Conservation (phyloP, 2,888 invertebrate genomes). For the Chalcis sispes region DNA sequence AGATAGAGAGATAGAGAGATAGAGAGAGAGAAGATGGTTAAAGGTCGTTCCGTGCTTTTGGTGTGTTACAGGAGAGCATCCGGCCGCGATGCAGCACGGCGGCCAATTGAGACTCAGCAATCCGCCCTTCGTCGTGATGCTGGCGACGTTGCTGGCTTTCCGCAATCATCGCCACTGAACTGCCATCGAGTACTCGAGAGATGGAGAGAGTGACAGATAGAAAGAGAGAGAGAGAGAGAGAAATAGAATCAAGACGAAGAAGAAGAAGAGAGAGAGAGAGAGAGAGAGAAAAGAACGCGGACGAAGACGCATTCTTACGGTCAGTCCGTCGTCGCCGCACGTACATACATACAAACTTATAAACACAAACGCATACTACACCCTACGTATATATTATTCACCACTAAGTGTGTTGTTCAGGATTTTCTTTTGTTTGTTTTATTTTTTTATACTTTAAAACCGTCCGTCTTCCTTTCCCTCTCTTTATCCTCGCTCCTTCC, state of each 20-base stretch:
- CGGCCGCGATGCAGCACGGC: constrained; percentile 91
- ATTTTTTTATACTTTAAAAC: neutral
- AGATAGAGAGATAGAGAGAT: no score
- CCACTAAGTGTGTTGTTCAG: neutral
- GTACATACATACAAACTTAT: no score
- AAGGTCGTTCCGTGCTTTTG: no score
- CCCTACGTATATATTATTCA: no score
- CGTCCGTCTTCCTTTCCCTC: no score
- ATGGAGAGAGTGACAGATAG: no score
- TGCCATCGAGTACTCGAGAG: neutral
- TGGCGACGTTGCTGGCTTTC: constrained; percentile 82
- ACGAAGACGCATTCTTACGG: neutral
- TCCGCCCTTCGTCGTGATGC: constrained; percentile 83
- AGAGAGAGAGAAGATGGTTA: no score
- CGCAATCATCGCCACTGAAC: constrained; percentile 55
- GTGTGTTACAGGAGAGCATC: constrained; percentile 84
- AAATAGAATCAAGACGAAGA: no score
- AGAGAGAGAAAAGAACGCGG: neutral
- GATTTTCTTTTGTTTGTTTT: neutral
- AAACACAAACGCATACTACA: no score
- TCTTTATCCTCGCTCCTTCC: neutral
- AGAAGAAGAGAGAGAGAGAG: neutral
- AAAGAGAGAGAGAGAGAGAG: no score
- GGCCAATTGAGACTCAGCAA: constrained; percentile 81
- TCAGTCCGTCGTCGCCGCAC: constrained; percentile 9